Evolutionary conservation across 2,888 invertebrate species (phyloP).

Genomic region (Thecocarcelia acutangulata): DNA sequence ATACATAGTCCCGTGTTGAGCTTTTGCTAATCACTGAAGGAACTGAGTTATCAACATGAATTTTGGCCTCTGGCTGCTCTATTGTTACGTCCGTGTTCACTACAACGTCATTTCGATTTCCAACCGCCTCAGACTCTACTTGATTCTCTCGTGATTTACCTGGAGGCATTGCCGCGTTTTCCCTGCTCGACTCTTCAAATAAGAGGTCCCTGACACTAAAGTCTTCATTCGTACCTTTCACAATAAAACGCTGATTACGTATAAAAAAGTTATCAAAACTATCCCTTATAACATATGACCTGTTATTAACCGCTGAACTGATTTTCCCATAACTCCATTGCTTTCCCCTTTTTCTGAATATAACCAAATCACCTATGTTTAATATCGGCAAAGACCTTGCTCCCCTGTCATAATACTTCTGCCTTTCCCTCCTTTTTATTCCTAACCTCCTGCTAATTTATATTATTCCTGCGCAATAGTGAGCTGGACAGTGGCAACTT

Average conservation of each 20-base stretch:
- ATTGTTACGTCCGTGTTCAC: too few species aligned
- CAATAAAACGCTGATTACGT: neutral
- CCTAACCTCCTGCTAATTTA: neutral
- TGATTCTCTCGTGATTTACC: too few species aligned
- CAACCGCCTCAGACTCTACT: too few species aligned
- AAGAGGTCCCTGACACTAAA: neutral
- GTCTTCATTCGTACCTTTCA: neutral
- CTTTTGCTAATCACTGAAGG: too few species aligned
- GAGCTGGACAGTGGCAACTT: neutral
- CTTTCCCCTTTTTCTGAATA: neutral
- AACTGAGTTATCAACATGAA: too few species aligned
- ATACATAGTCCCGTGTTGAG: too few species aligned
- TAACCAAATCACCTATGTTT: neutral
- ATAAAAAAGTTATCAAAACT: slow-evolving; percentile 19
- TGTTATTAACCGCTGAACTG: neutral
- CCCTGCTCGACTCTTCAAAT: neutral
- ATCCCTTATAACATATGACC: slow-evolving; percentile 2
- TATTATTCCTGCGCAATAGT: neutral
- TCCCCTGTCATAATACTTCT: slow-evolving; percentile 4
- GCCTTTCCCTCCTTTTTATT: neutral
- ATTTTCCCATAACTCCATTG: neutral
- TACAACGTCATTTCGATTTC: too few species aligned
- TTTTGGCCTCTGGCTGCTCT: too few species aligned
- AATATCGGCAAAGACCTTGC: neutral
- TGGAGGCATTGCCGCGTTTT: too few species aligned